A percentile compares a stretch with the other conserved stretches of the same genome.
Conservation (phyloP, 1,140 invertebrate genomes). For the Macrotrachela quadricornifera region DNA sequence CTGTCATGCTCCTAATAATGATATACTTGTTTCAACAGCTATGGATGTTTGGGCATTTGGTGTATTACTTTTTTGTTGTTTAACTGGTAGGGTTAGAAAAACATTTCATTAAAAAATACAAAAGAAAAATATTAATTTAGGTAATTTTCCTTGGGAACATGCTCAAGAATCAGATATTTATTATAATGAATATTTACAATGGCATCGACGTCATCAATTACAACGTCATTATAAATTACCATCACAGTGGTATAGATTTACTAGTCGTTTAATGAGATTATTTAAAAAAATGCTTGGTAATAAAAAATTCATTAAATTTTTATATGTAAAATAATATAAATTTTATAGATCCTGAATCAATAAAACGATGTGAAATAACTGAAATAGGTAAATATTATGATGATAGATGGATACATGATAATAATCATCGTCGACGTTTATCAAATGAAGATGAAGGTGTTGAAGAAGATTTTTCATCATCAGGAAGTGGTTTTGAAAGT, state of each 20-base stretch:
- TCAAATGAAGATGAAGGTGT: no score
- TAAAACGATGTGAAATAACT: conserved; percentile 46
- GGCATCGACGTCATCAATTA: conserved; percentile 35
- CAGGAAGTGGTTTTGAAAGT: no score
- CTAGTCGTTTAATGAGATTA: conserved; percentile 40
- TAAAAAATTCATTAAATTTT: no score
- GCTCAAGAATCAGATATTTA: conserved; percentile 45
- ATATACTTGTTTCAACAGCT: conserved; percentile 47
- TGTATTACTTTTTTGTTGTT: conserved; percentile 72
- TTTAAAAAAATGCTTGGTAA: conserved; percentile 41
- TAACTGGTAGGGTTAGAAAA: conserved; percentile 41
- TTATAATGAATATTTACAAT: conserved; percentile 43
- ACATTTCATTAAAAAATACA: no score
- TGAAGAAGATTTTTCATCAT: no score
- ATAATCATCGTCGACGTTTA: not conserved
- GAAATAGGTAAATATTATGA: conserved; percentile 53
- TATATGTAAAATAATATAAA: no score
- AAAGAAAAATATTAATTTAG: no score
- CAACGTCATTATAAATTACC: conserved; percentile 45
- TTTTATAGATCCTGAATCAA: conserved; percentile 41
- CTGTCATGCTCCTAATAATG: conserved; percentile 54
- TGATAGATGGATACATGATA: conserved; percentile 40
- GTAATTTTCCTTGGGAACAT: conserved; percentile 78
- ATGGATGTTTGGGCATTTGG: conserved; percentile 88
- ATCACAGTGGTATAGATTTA: conserved; percentile 27